A percentile compares a stretch with the other conserved stretches of the same genome.
Conservation (phyloP, 1,140 invertebrate genomes). For the Fopius arisanus region DNA sequence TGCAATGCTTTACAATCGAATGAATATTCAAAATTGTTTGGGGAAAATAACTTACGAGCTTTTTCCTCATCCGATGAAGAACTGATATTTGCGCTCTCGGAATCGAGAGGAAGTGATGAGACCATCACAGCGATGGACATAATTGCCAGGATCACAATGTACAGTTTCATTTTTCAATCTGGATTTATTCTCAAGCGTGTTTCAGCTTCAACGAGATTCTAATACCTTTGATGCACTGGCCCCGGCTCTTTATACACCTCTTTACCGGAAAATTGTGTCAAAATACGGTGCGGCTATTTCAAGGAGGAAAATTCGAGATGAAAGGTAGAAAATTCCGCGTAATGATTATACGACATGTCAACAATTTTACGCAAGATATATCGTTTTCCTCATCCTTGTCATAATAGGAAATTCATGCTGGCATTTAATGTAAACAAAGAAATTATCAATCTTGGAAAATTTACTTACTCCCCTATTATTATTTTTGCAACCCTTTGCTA, state of each 20-base stretch:
- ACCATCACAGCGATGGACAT: background rate
- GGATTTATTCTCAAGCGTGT: background rate
- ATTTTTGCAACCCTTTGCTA: no score
- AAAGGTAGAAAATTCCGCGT: background rate
- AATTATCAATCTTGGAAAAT: no score
- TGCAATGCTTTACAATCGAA: no score
- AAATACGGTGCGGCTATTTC: background rate
- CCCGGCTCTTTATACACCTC: background rate
- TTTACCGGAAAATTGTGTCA: background rate
- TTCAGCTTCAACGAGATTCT: background rate
- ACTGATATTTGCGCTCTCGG: background rate
- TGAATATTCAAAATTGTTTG: no score
- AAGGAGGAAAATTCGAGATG: background rate
- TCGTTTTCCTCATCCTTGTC: background rate
- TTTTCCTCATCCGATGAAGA: background rate
- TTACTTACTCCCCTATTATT: no score
- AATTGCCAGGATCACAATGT: background rate
- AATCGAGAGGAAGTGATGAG: background rate
- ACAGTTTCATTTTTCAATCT: background rate
- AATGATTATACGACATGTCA: background rate
- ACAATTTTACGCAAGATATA: background rate
- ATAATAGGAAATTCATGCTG: no score
- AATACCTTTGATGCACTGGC: background rate
- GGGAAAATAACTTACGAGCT: background rate
- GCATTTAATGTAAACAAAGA: no score